A percentile compares a stretch with the other conserved stretches of the same genome.
Evolutionary conservation across 2,888 invertebrate species (phyloP).

Genomic region (Patella pellucida): DNA sequence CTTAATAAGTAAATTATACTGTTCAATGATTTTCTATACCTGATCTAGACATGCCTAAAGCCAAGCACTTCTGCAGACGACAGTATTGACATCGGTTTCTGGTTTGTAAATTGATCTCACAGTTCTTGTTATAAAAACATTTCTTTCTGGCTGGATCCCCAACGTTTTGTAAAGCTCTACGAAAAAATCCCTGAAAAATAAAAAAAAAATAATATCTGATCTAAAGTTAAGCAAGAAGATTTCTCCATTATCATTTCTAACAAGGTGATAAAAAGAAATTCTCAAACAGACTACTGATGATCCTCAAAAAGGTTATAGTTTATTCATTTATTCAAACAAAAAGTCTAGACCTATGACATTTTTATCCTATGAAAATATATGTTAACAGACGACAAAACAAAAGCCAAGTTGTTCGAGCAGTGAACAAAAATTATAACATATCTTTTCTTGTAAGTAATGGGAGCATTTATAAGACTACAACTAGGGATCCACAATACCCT

Average conservation of each 20-base stretch:
- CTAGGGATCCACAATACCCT: no score
- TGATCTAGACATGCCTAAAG: conserved; percentile 67
- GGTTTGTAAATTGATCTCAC: conserved; percentile 69
- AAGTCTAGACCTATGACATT: no score
- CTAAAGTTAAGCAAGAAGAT: background rate
- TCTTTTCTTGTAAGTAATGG: no score
- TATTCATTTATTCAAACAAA: no score
- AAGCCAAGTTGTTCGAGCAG: no score
- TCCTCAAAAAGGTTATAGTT: no score
- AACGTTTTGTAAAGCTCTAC: conserved; percentile 69
- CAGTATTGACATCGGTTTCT: conserved; percentile 68
- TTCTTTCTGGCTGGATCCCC: conserved; percentile 70
- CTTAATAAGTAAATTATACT: no score
- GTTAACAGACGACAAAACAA: no score
- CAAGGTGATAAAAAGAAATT: background rate
- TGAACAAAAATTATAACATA: no score
- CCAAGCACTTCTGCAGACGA: conserved; percentile 66
- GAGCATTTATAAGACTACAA: no score
- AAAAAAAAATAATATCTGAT: background rate
- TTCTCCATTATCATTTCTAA: background rate
- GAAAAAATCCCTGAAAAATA: conserved; percentile 65
- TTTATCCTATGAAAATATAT: no score
- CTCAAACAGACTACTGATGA: background rate
- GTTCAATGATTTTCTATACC: conserved; percentile 31
- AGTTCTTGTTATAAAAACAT: conserved; percentile 70